Base-by-base conservation (phyloP, 2,113 vertebrate genomes). In the Burhinus bistriatus region DNA sequence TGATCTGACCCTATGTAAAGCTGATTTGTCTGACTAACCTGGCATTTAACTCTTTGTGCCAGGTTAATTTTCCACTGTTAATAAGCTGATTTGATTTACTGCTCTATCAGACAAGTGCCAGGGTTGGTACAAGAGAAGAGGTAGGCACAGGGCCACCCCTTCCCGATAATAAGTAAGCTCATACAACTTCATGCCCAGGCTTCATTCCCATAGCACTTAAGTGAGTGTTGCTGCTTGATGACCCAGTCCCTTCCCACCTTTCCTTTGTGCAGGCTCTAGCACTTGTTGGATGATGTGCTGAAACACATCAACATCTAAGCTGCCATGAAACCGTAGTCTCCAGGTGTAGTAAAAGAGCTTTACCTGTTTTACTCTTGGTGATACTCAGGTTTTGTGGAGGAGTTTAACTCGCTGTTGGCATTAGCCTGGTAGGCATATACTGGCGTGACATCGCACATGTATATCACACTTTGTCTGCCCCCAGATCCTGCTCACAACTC, bases 401-500 rank as follows among this genome's bases (percentile, higher is more conserved):
- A 29, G 23, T 73, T 65, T 3, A 30, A 6, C 42, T 91, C 13
- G 29, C 25, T 73, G 72, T 27, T 71, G 47, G 55, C 25, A 12
- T 54, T 57, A 70, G 40, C 42, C 30, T 25, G 8, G 34, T 52
- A 49, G 22, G 16, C 2, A 5, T 22, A 5, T 54, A 5, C 0
- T 2, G 58, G 18, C 12, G 16, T 52, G 9, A 2, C 0, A 0
- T 9, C 25, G 45, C 75, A 59, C 9, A 4, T 0, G 3, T 5
- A 0, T 52, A 6, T 61, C 4, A 2, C 2, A 2, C 42, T 40
- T 38, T 84, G 42, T 23, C 61, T 83, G 18, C 15, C n/a, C 44
- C 17, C 4, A 2, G 17, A 18, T 85, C n/a, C 73, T 64, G 65
- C 82, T 71, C n/a, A 23, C 38, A 51, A 19, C 51, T 62, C 54